A percentile compares a stretch with the other conserved stretches of the same genome.
phyloP scores from a whole-genome alignment of 2,113 vertebrate genomes.

The Gallinago paraguaiae region DNA sequence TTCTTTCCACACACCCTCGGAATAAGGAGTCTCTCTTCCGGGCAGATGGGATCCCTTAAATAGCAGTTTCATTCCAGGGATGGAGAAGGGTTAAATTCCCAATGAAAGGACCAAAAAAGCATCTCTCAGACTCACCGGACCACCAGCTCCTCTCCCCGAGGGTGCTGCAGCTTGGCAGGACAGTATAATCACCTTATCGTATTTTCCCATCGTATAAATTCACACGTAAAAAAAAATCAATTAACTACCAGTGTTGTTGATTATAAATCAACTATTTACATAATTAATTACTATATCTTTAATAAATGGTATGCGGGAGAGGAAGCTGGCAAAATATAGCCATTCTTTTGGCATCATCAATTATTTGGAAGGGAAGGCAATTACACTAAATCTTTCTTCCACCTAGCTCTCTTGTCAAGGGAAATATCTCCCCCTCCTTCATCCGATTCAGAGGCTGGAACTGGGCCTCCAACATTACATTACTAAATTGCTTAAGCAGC shows the following conservation, averaged over 20 bases:
- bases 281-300: conserved; percentile 76
- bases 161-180: not conserved
- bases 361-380: conserved; percentile 62
- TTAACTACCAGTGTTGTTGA: conserved; percentile 52
- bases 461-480: conserved; percentile 60
- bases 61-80: not conserved
- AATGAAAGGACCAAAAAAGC: not conserved
- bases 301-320: conserved; percentile 60
- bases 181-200: not conserved
- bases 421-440: conserved; percentile 46
- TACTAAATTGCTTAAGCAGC: conserved; percentile 75
- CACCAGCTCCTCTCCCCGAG: rapidly evolving
- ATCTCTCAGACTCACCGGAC: not conserved
- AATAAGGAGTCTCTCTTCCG: not conserved
- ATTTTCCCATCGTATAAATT: not conserved
- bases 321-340: conserved; percentile 46
- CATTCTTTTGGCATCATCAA: conserved; percentile 52
- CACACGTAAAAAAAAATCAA: conserved; percentile 54
- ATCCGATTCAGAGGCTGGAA: conserved; percentile 39
- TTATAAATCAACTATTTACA: conserved; percentile 72
- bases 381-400: conserved; percentile 48
- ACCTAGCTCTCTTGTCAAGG: conserved; percentile 38
- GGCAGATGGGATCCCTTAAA: not conserved
- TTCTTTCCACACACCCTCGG: not conserved
- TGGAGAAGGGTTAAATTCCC: not conserved